phyloP scores from a whole-genome alignment of 1,140 invertebrate species.

The Cotesia typhae region DNA sequence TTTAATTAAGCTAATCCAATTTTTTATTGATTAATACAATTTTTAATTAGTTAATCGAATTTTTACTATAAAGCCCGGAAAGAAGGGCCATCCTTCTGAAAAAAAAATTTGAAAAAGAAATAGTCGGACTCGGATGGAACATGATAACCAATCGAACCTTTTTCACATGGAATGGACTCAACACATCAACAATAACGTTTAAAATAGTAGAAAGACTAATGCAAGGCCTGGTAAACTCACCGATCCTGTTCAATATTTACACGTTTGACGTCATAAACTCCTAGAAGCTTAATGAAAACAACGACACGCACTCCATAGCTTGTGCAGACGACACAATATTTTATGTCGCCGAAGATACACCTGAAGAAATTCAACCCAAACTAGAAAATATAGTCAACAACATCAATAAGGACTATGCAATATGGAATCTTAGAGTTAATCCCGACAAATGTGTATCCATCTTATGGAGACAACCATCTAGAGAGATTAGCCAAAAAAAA shows the following conservation, averaged over 20 bases:
- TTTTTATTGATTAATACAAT: too few relatives aligned
- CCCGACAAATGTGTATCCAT: background rate
- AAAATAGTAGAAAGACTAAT: background rate
- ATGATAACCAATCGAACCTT: background rate
- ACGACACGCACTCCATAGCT: background rate
- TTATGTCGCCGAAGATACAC: background rate
- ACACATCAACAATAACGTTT: background rate
- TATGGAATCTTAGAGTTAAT: conserved; percentile 32
- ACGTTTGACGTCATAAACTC: conserved; percentile 13
- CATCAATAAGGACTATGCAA: conserved; percentile 20
- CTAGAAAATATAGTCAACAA: conserved; percentile 22
- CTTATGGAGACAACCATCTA: background rate
- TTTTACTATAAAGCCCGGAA: too few relatives aligned
- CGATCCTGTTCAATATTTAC: conserved; percentile 35
- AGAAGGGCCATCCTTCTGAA: too few relatives aligned
- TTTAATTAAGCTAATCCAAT: too few relatives aligned
- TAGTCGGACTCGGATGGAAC: background rate
- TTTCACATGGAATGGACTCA: background rate
- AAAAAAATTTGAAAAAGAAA: too few relatives aligned
- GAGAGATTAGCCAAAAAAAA: background rate
- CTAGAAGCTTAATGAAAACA: conserved; percentile 1
- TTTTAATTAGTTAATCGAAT: too few relatives aligned
- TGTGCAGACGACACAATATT: conserved; percentile 43
- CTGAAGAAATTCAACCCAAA: background rate
- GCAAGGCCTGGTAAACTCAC: conserved; percentile 25